Evolutionary conservation across 2,888 invertebrate genomes (phyloP).

Genomic region (Cyrtodaria siliqua): DNA sequence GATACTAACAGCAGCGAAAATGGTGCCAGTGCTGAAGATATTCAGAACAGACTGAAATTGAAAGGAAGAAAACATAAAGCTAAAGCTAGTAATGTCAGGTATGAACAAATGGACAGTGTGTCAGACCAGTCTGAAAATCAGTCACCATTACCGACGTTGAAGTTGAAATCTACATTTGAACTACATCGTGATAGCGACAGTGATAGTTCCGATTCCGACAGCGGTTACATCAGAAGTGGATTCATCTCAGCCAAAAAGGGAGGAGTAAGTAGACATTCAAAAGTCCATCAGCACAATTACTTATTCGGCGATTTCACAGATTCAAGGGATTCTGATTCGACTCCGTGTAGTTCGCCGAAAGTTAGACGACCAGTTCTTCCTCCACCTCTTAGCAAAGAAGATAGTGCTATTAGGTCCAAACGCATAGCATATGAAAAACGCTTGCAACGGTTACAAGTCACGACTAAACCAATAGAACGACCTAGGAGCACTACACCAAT

Average conservation of each 20-base stretch:
- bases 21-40: slow-evolving; percentile 60
- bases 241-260: slow-evolving; percentile 54
- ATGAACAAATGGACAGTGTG: slow-evolving; percentile 54
- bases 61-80: slow-evolving; percentile 58
- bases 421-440: slow-evolving; percentile 80
- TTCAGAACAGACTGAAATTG: slow-evolving; percentile 42
- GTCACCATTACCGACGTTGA: slow-evolving; percentile 36
- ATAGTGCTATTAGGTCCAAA: slow-evolving; percentile 71
- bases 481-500: slow-evolving; percentile 82
- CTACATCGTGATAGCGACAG: slow-evolving; percentile 39
- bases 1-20: slow-evolving; percentile 54
- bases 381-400: slow-evolving; percentile 62
- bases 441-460: slow-evolving; percentile 79
- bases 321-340: slow-evolving; percentile 31
- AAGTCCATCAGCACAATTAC: background rate
- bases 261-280: background rate
- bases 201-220: slow-evolving; percentile 69
- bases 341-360: slow-evolving; percentile 72
- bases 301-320: background rate
- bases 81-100: slow-evolving; percentile 54
- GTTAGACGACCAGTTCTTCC: slow-evolving; percentile 56
- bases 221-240: slow-evolving; percentile 67
- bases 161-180: too few relatives aligned
- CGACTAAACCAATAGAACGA: slow-evolving; percentile 78
- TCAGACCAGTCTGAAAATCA: slow-evolving; percentile 53